Conservation (phyloP, 2,113 vertebrate genomes). For the Osmerus eperlanus region DNA sequence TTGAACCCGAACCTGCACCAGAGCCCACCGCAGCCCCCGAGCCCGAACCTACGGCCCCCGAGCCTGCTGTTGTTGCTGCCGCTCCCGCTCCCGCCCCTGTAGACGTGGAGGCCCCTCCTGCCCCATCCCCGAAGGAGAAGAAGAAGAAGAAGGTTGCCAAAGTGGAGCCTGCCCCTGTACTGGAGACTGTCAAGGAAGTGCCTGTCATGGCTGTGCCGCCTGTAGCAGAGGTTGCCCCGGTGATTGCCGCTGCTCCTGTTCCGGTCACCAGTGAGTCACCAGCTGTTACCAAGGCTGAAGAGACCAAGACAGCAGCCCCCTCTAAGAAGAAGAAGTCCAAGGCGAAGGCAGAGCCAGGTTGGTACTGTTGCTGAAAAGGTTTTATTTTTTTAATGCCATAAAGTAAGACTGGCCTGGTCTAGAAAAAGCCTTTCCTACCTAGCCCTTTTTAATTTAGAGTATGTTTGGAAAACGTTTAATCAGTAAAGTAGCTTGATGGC, state of each 20-base stretch:
- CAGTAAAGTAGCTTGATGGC: too few relatives aligned
- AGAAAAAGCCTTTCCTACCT: too few relatives aligned
- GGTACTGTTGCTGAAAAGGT: conserved; percentile 4
- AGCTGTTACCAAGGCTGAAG: conserved; percentile 50
- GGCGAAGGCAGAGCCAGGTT: conserved; percentile 80
- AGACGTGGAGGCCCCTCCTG: conserved; percentile 48
- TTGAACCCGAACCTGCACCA: conserved; percentile 4
- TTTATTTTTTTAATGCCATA: neutral
- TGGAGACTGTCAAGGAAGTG: conserved; percentile 74
- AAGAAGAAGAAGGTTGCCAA: conserved; percentile 84
- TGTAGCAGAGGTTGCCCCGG: conserved; percentile 53
- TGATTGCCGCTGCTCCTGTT: conserved; percentile 12
- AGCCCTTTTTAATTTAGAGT: too few relatives aligned
- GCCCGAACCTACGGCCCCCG: conserved; percentile 25
- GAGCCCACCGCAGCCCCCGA: conserved; percentile 9
- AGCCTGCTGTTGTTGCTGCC: conserved; percentile 34
- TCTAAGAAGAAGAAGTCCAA: conserved; percentile 79
- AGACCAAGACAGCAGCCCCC: conserved; percentile 71
- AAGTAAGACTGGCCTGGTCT: too few relatives aligned
- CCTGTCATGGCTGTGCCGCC: conserved; percentile 68
- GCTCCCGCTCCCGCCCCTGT: conserved; percentile 18
- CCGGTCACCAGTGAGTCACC: neutral
- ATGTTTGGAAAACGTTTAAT: too few relatives aligned
- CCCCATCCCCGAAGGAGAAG: conserved; percentile 70
- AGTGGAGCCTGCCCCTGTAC: conserved; percentile 64